phyloP scores from a whole-genome alignment of 2,888 invertebrate species.

The Mechanitis messenoides region DNA sequence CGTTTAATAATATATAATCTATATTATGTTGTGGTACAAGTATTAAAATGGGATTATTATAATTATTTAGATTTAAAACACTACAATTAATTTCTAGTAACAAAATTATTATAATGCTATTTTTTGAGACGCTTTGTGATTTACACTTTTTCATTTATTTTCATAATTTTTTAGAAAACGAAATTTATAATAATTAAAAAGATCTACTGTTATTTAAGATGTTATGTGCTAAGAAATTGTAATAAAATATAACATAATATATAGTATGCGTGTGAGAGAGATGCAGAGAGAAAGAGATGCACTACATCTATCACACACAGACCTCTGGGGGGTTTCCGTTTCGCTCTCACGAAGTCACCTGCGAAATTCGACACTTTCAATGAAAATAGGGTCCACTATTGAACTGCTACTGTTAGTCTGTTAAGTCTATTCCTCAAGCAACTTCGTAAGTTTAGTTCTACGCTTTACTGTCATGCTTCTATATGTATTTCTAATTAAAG shows the following conservation, averaged over 20 bases:
- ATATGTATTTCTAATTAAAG: constrained; percentile 12
- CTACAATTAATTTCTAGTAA: not conserved
- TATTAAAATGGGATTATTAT: not conserved
- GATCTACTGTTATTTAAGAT: constrained; percentile 13
- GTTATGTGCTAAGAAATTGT: constrained; percentile 19
- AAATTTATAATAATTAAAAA: constrained; percentile 8
- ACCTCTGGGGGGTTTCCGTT: constrained; percentile 63
- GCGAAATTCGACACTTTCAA: constrained; percentile 60
- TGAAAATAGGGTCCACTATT: constrained; percentile 38
- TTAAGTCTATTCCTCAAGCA: constrained; percentile 54
- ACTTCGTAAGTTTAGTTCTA: constrained; percentile 61
- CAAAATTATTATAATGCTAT: not conserved
- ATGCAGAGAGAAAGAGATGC: constrained; percentile 64
- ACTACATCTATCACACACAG: constrained; percentile 75
- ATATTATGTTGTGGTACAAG: not conserved
- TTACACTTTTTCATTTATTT: too few relatives aligned
- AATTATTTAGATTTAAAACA: not conserved
- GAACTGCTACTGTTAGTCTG: constrained; percentile 48
- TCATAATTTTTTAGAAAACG: not conserved
- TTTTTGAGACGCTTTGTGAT: not conserved
- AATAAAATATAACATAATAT: constrained; percentile 20
- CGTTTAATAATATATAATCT: not conserved
- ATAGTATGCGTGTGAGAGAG: constrained; percentile 65
- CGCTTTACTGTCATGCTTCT: constrained; percentile 42
- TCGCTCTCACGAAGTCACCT: constrained; percentile 75